A percentile compares a stretch with the other conserved stretches of the same genome.
These are phyloP conservation scores for Romanomermis culicivorax DNA, from an alignment of 2,888 invertebrate genomes.

Conservation along the genomic window DNA sequence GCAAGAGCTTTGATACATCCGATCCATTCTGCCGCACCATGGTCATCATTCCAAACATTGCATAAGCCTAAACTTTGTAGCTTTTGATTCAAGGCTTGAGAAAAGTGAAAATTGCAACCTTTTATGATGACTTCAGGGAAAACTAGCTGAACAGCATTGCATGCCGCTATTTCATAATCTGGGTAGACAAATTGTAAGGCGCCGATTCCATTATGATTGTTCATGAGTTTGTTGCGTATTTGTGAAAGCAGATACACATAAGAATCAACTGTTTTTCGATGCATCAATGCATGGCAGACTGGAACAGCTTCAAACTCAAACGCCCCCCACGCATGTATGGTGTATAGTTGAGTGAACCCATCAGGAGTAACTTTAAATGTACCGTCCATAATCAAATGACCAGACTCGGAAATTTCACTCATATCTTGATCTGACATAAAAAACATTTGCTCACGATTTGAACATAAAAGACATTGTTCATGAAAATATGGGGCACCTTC, in stretches of 20 bases:
- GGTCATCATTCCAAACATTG: neutral
- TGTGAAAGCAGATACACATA: neutral
- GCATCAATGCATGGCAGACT: neutral
- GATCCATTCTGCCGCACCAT: neutral
- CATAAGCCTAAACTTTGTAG: neutral
- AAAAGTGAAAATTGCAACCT: slow-evolving; percentile 3
- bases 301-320: slow-evolving; percentile 3
- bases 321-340: neutral
- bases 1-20: neutral
- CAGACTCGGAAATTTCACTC: neutral
- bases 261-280: neutral
- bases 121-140: neutral
- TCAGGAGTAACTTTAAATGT: slow-evolving; percentile 1
- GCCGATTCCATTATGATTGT: neutral
- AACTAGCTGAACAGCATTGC: neutral
- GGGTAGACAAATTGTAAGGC: neutral
- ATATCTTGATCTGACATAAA: neutral
- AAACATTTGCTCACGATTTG: neutral
- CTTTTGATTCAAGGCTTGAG: neutral
- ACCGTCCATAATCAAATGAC: neutral
- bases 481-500: neutral
- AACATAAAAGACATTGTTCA: neutral
- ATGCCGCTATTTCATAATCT: slow-evolving; percentile 1
- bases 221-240: neutral
- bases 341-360: slow-evolving; percentile 1